Conservation (phyloP, 2,888 invertebrate species). For the Gymnoscelis rufifasciata region DNA sequence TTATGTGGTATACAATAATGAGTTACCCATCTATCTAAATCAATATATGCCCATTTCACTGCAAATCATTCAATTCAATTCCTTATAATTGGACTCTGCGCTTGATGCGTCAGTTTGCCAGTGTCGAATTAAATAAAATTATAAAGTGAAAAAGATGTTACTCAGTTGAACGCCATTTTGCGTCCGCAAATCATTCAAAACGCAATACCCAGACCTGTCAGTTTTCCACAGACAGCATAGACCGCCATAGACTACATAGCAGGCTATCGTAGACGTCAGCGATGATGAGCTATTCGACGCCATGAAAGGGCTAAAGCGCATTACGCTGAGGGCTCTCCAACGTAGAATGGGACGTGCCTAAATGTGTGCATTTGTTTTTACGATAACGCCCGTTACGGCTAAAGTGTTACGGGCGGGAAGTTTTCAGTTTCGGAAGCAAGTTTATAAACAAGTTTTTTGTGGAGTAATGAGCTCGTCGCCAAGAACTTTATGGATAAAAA, state of each 20-base stretch:
- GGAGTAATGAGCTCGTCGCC: background rate
- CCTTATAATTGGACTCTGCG: no score
- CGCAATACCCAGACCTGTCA: no score
- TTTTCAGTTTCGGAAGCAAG: background rate
- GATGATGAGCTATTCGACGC: constrained; percentile 19
- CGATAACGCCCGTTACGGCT: constrained; percentile 10
- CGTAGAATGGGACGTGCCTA: constrained; percentile 15
- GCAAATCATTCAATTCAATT: no score
- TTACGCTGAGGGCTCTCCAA: constrained; percentile 8
- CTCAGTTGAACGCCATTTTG: no score
- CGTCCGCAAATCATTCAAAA: no score
- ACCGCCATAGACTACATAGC: background rate
- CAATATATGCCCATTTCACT: no score
- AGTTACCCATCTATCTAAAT: no score
- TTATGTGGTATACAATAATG: no score
- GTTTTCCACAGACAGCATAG: background rate
- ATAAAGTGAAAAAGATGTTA: no score
- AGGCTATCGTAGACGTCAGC: background rate
- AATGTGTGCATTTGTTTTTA: constrained; percentile 18
- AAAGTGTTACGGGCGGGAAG: constrained; percentile 5
- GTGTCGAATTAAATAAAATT: no score
- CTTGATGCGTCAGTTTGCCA: no score
- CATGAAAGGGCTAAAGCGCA: constrained; percentile 22
- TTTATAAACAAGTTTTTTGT: background rate
- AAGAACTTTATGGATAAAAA: no score